These are phyloP conservation scores for Leucoma salicis DNA, from an alignment of 2,888 invertebrate genomes.

Conservation along the genomic window DNA sequence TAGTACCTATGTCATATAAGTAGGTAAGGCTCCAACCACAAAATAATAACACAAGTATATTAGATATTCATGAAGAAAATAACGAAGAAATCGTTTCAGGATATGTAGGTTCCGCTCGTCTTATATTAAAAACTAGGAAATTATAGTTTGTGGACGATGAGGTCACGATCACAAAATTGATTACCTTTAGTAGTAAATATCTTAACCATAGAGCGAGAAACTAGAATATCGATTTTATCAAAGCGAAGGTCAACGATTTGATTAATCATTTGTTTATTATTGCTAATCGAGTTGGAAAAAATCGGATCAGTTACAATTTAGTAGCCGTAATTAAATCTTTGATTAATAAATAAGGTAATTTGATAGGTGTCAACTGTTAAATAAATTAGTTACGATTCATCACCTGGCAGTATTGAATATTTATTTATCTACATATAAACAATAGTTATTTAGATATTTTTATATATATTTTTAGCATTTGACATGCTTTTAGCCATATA, in stretches of 20 bases:
- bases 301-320: slow-evolving; percentile 26
- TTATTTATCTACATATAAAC: neutral
- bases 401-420: neutral
- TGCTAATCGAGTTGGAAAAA: slow-evolving; percentile 34
- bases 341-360: slow-evolving; percentile 19
- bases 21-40: too few species aligned
- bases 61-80: slow-evolving; percentile 23
- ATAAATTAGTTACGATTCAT: slow-evolving; percentile 17
- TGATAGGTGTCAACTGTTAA: slow-evolving; percentile 23
- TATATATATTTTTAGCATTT: too few species aligned
- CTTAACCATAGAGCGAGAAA: slow-evolving; percentile 9
- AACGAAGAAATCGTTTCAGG: slow-evolving; percentile 23
- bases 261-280: slow-evolving; percentile 18
- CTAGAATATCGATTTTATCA: slow-evolving; percentile 11
- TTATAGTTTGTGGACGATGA: slow-evolving; percentile 10
- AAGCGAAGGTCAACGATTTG: slow-evolving; percentile 24
- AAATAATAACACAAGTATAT: too few species aligned
- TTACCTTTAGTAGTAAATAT: slow-evolving; percentile 4
- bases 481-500: too few species aligned
- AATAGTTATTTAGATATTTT: too few species aligned
- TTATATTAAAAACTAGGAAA: slow-evolving; percentile 23
- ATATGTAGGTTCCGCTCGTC: neutral
- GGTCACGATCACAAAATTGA: slow-evolving; percentile 11
- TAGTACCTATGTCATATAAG: too few species aligned
- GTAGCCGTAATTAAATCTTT: slow-evolving; percentile 23